Evolutionary conservation across 2,888 invertebrate species (phyloP), one percentile per base, ranked within the genome.

Genomic region (Scaptomyza polygonia): DNA sequence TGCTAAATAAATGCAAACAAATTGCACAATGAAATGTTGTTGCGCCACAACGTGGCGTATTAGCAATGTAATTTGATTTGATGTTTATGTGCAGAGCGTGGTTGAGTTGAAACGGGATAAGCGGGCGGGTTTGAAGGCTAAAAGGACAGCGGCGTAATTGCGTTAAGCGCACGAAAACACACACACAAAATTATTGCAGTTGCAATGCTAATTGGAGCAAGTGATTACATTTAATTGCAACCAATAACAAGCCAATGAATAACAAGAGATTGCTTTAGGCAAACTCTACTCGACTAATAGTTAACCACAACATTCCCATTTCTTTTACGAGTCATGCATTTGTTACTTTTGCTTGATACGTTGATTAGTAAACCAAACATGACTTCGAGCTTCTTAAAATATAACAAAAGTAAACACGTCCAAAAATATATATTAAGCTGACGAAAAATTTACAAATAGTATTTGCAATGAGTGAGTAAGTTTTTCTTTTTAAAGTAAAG

Each of bases 41-140:
- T 56, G 64, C 64, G 67, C 54, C 54, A 64, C 78, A 83, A 85
- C 83, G 75, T 62, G 70, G 76, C 82, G 83, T 80, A 83, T 83
- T 86, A 86, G 82, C 76, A 78, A 86, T 73, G 80, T 80, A 85
- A 86, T 83, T 83, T 83, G 83, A 86, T 83, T 86, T 86, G 71
- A 83, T 86, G 80, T 83, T 82, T 82, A 80, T 78, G 77, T 56
- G 71, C 61, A 14, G 8, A 32, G 47, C 49, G 43, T 18, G 55
- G 25, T 14, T 14, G 14, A 18, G 25, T 14, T 14, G 14, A 18
- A 30, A 12, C n/a, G 14, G 47, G 47, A 9, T 16, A 27, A 5
- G 21, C 18, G 3, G 30, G 8, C 8, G 16, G 8, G 30, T 7
- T 8, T 43, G 29, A 45, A 27, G 43, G 9, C 47, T 49, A 49